These are phyloP conservation scores for Strix uralensis DNA, from an alignment of 2,113 vertebrate species.

Conservation along the genomic window DNA sequence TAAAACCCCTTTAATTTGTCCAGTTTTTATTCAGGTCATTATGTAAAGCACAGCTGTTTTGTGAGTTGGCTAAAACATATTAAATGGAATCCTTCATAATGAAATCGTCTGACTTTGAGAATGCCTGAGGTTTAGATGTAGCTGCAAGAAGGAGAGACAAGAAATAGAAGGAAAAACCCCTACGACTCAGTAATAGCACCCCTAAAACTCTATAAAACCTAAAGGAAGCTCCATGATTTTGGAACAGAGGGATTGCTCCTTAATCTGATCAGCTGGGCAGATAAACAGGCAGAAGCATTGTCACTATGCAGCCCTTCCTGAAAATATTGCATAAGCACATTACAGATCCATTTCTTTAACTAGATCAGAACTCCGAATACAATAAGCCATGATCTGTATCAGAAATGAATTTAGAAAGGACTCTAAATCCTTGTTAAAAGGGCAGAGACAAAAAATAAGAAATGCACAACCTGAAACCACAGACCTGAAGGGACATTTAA, in stretches of 20 bases:
- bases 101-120: neutral
- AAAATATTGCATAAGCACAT: conserved; percentile 51
- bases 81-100: conserved; percentile 3
- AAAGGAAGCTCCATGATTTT: conserved; percentile 35
- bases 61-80: neutral
- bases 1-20: neutral
- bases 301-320: conserved; percentile 57
- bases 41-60: conserved; percentile 8
- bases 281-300: conserved; percentile 47
- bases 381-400: conserved; percentile 45
- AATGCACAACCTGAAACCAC: conserved; percentile 14
- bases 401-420: conserved; percentile 46
- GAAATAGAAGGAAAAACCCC: neutral
- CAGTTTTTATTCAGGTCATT: neutral
- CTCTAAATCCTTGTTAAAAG: conserved; percentile 26
- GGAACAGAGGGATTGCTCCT: conserved; percentile 29
- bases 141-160: neutral
- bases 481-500: conserved; percentile 18
- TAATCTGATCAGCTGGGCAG: conserved; percentile 42
- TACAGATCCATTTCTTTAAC: conserved; percentile 52
- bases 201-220: neutral
- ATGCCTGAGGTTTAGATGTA: neutral
- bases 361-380: conserved; percentile 45
- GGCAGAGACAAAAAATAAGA: neutral
- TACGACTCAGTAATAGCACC: neutral